These are phyloP conservation scores for Tetragonisca angustula DNA, from an alignment of 2,888 invertebrate genomes.

Conservation along the genomic window DNA sequence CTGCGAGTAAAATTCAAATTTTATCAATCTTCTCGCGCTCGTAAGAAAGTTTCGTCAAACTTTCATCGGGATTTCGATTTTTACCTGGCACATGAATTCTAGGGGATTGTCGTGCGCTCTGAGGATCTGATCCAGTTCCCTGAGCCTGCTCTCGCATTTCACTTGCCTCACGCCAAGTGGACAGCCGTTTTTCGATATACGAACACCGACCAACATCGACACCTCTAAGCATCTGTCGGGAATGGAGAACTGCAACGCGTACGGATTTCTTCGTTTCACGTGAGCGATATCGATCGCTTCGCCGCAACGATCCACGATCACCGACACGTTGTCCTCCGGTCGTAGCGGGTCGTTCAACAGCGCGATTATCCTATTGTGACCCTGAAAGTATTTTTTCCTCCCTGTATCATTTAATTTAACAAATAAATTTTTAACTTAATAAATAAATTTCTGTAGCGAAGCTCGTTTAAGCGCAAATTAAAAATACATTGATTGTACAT, in stretches of 20 bases:
- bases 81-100: constrained; percentile 95
- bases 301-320: constrained; percentile 92
- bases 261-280: constrained; percentile 93
- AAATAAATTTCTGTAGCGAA: background rate
- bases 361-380: constrained; percentile 93
- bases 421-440: background rate
- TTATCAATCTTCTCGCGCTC: background rate
- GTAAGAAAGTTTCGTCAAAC: background rate
- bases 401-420: background rate
- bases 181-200: constrained; percentile 92
- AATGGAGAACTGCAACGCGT: constrained; percentile 92
- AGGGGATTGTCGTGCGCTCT: constrained; percentile 92
- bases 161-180: constrained; percentile 92
- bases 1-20: constrained; percentile 82
- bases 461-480: background rate
- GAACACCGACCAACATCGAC: constrained; percentile 92
- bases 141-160: constrained; percentile 93
- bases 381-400: constrained; percentile 85
- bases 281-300: constrained; percentile 90
- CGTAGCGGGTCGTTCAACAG: constrained; percentile 91
- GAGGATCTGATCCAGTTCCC: constrained; percentile 93
- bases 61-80: background rate
- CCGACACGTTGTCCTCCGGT: constrained; percentile 91
- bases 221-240: constrained; percentile 93
- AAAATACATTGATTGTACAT: background rate